Evolutionary conservation across 2,113 vertebrate genomes (phyloP), one percentile per base, ranked within the genome.

Genomic region (Orycteropus afer): DNA sequence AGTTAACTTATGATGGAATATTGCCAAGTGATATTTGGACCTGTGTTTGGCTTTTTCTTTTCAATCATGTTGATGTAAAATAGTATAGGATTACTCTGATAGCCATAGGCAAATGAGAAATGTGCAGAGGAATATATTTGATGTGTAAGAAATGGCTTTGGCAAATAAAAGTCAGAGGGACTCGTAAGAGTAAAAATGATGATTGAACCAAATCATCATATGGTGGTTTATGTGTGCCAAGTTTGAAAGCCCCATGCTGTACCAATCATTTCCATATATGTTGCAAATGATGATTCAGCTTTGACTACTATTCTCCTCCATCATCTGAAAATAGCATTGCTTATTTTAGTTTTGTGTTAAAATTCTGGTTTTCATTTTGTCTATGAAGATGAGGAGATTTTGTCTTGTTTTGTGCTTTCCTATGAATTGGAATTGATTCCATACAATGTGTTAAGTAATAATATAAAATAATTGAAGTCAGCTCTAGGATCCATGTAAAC

Each of bases 61-160:
- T 92, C 14, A 95, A 47, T 93, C 74, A 55, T 69, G 20, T 55
- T 47, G 25, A 82, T 85, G 9, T 53, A 95, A 96, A 94, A 88
- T 55, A 34, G 20, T 78, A 57, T 32, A 57, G 40, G 34, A 47
- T 95, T 86, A 49, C 15, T 61, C 88, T n/a, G 7, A 4, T 69
- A 65, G 37, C 23, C 55, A 42, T 2, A 90, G 5, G 55, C 57
- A 65, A 81, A 65, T 69, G 11, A 69, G 13, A 82, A 89, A 67
- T 49, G 4, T 76, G 10, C 40, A 85, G 23, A 76, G 5, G 34
- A 88, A 74, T 92, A 74, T 92, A 49, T 80, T 71, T 51, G 79
- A 12, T 6, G 27, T 76, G 34, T 88, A 67, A 42, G n/a, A 88
- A 1, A 57, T 90, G 29, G 42, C 78, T 79, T 78, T 94, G 25